Evolutionary conservation across 2,113 vertebrate species (phyloP).

Genomic region (Coracopsis vasa): DNA sequence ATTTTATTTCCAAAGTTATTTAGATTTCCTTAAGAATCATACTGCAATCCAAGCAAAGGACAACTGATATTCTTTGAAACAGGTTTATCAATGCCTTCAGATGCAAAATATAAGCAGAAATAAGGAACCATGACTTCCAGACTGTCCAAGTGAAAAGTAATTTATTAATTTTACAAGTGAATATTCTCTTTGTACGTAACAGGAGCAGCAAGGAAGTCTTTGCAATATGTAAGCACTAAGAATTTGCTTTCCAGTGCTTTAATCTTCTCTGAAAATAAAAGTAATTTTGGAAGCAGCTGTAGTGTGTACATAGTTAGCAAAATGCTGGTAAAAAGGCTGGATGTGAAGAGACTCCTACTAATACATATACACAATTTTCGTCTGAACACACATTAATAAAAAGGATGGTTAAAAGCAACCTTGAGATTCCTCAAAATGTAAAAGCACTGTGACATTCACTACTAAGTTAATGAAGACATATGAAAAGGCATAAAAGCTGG

Average conservation of each 20-base stretch:
- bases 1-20: neutral
- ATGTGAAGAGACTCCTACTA: neutral
- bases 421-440: neutral
- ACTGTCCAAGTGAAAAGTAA: neutral
- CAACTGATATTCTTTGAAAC: neutral
- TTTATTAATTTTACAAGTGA: neutral
- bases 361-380: neutral
- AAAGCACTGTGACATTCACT: neutral
- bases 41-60: neutral
- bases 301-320: neutral
- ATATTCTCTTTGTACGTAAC: neutral
- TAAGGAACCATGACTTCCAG: neutral
- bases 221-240: neutral
- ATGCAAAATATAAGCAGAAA: neutral
- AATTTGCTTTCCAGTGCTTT: neutral
- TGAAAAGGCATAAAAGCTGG: neutral
- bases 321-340: neutral
- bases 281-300: neutral
- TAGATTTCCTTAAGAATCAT: neutral
- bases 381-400: neutral
- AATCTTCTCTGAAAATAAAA: neutral
- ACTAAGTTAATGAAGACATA: neutral
- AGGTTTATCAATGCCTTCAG: neutral
- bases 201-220: neutral
- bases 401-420: neutral